Percentiles rank a stretch among this genome's conserved stretches.
Conservation (phyloP, 2,113 vertebrate species). For the Phasianus colchicus region DNA sequence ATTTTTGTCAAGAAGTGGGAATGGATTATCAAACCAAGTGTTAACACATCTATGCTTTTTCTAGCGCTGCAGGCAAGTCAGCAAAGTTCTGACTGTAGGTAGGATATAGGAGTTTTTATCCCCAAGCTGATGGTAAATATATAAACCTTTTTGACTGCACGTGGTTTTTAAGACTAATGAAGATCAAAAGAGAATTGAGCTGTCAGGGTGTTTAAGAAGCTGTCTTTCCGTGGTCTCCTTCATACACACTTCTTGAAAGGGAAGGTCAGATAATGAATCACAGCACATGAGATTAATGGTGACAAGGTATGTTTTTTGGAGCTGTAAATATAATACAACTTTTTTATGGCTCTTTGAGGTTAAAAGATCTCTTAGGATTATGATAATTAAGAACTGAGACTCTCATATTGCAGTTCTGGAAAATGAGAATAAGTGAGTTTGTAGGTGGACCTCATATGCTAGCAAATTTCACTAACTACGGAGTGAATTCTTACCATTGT, state of each 20-base stretch:
- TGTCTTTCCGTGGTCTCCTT: neutral
- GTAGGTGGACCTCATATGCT: neutral
- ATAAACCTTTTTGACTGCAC: neutral
- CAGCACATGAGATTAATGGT: neutral
- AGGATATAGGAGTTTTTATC: neutral
- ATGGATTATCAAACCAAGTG: neutral
- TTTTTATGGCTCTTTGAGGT: neutral
- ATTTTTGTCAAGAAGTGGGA: neutral
- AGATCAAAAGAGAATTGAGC: neutral
- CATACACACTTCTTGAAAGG: neutral
- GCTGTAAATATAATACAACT: neutral
- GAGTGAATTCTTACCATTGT: neutral
- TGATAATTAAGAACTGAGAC: neutral
- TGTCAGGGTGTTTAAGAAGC: neutral
- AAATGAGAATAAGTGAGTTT: neutral
- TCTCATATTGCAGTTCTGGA: neutral
- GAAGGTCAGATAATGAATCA: neutral
- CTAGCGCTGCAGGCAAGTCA: neutral
- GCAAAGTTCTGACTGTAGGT: neutral
- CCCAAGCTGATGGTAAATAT: neutral
- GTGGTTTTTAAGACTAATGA: neutral
- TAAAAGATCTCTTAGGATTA: neutral
- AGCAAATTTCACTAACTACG: neutral
- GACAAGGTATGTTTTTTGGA: neutral
- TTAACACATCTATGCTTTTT: neutral